Percentiles rank a stretch among this genome's conserved stretches.
phyloP scores from a whole-genome alignment of 64 coral and sea anemone species.

The Actinia equina region DNA sequence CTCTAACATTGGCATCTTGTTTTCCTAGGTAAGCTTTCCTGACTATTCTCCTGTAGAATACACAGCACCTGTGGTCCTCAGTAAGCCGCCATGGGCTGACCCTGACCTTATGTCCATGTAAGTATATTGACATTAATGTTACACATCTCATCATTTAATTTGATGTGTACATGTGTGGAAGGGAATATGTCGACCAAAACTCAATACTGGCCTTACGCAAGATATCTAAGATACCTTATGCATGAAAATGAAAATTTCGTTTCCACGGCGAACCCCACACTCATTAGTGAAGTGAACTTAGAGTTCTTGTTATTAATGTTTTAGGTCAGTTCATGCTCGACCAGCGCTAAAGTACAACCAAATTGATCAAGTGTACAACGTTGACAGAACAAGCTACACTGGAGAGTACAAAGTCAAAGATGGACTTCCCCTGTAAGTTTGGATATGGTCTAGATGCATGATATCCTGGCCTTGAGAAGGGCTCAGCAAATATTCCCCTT shows the following conservation, averaged over 20 bases:
- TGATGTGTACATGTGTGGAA: too few species aligned
- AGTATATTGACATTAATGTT: constrained; percentile 7
- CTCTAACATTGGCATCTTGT: background rate
- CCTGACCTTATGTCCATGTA: constrained; percentile 78
- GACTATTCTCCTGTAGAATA: constrained; percentile 73
- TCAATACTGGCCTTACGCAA: too few species aligned
- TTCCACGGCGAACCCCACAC: too few species aligned
- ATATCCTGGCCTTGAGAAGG: background rate
- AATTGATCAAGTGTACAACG: constrained; percentile 64
- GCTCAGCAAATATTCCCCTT: background rate
- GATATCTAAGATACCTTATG: too few species aligned
- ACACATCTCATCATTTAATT: too few species aligned
- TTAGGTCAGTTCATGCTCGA: constrained; percentile 29
- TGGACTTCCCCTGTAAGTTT: constrained; percentile 71
- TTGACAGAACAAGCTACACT: constrained; percentile 82
- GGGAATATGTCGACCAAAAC: too few species aligned
- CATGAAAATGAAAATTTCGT: too few species aligned
- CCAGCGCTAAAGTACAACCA: constrained; percentile 69
- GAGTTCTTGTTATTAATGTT: background rate
- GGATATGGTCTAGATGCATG: background rate
- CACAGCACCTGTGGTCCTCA: constrained; percentile 60
- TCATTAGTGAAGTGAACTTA: background rate
- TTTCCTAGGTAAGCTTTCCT: constrained; percentile 58
- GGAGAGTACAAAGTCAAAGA: constrained; percentile 70
- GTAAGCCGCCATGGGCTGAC: constrained; percentile 87